phyloP scores from a whole-genome alignment of 2,113 vertebrate species.

The Corythornis cristatus region DNA sequence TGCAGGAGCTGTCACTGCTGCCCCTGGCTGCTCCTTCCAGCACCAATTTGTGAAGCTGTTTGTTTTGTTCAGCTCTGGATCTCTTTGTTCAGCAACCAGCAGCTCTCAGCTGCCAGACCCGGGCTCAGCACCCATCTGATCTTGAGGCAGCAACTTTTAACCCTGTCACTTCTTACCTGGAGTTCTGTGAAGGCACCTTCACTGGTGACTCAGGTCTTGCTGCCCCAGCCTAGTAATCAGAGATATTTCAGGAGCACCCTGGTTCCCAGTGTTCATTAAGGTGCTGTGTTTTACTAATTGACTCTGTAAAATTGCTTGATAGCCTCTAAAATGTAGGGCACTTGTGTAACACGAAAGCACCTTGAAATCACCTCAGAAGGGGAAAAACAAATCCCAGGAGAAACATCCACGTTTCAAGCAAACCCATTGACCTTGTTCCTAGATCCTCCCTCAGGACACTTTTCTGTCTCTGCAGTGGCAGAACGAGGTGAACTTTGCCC shows the following conservation, averaged over 20 bases:
- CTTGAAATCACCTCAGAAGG: not conserved
- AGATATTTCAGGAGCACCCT: not conserved
- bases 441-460: not conserved
- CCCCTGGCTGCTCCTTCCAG: not conserved
- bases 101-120: accelerated
- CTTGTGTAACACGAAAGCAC: not conserved
- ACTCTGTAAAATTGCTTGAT: not conserved
- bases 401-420: not conserved
- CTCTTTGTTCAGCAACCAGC: not conserved
- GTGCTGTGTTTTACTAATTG: not conserved
- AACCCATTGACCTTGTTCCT: not conserved
- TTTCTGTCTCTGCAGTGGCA: not conserved
- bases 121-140: accelerated
- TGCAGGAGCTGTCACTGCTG: not conserved
- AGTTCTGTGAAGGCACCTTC: not conserved
- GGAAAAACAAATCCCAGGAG: not conserved
- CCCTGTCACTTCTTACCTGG: accelerated
- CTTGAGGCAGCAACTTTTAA: not conserved
- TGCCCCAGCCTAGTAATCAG: not conserved
- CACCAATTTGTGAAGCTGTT: not conserved
- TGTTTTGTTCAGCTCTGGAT: accelerated
- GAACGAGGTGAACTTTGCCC: not conserved
- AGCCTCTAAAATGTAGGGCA: not conserved
- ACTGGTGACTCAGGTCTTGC: not conserved
- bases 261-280: not conserved